phyloP scores from a whole-genome alignment of 2,888 invertebrate species.

The Lacanobia wlatinum region DNA sequence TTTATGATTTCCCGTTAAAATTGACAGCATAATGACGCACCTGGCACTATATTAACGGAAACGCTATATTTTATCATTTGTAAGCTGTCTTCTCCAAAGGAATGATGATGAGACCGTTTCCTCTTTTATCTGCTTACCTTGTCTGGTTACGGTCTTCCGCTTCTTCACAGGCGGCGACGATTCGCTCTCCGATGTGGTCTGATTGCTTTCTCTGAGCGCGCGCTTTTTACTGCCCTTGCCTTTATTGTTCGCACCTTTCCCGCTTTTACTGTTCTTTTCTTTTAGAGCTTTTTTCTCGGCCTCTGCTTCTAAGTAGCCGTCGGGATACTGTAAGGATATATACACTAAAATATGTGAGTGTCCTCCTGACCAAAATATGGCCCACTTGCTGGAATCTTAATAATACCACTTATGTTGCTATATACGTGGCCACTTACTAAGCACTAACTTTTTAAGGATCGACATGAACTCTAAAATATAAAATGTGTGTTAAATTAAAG shows the following conservation, averaged over 20 bases:
- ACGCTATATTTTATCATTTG: not conserved
- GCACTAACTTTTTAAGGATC: too few species aligned
- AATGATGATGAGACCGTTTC: not conserved
- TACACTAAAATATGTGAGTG: not conserved
- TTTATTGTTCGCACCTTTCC: conserved; percentile 55
- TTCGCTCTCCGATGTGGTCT: conserved; percentile 72
- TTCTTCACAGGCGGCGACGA: conserved; percentile 73
- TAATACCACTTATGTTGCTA: not conserved
- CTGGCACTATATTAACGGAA: too few species aligned
- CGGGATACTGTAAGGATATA: conserved; percentile 91
- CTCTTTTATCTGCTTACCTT: conserved; percentile 24
- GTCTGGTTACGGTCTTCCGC: conserved; percentile 58
- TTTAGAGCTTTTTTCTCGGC: conserved; percentile 86
- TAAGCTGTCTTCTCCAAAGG: not conserved
- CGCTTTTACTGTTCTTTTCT: conserved; percentile 70
- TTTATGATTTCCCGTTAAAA: not conserved
- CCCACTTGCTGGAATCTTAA: not conserved
- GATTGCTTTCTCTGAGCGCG: conserved; percentile 75
- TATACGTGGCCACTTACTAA: not conserved
- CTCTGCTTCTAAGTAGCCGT: conserved; percentile 93
- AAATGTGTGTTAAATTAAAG: too few species aligned
- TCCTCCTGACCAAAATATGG: not conserved
- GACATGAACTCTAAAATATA: too few species aligned
- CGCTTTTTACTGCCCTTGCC: conserved; percentile 72
- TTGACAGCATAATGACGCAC: not conserved